Conservation (phyloP, 2,888 invertebrate species). For the Diabrotica balteata region DNA sequence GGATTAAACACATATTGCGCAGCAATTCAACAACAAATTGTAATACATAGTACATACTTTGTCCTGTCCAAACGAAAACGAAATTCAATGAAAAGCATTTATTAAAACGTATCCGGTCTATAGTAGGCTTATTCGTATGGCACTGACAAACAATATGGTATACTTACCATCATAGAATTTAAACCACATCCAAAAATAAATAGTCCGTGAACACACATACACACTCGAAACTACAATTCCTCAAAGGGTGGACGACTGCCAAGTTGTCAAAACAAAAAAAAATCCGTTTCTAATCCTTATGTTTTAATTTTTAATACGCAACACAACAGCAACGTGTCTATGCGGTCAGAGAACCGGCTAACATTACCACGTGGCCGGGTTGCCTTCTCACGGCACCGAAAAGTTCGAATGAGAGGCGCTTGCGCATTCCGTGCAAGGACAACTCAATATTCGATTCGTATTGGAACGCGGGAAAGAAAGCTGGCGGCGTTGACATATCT, state of each 20-base stretch:
- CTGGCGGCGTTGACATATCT: constrained; percentile 3
- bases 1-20: too few relatives aligned
- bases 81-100: too few relatives aligned
- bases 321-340: constrained; percentile 6
- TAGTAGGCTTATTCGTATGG: too few relatives aligned
- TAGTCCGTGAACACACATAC: background rate
- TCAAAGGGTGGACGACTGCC: background rate
- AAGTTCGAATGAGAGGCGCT: constrained; percentile 37
- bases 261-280: too few relatives aligned
- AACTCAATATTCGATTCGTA: constrained; percentile 17
- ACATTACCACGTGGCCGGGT: constrained; percentile 47
- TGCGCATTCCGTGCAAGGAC: constrained; percentile 33
- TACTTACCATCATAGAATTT: constrained; percentile 4
- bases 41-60: too few relatives aligned
- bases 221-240: background rate
- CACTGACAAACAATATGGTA: constrained; percentile 8
- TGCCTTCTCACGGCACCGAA: constrained; percentile 36
- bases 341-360: constrained; percentile 36
- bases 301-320: background rate
- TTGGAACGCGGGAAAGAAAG: constrained; percentile 23
- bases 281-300: too few relatives aligned
- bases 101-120: too few relatives aligned
- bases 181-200: constrained; percentile 11
- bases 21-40: too few relatives aligned
- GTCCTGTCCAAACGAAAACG: too few relatives aligned